Base-by-base conservation (phyloP, 2,888 invertebrate genomes). In the Crocallis elinguaria region DNA sequence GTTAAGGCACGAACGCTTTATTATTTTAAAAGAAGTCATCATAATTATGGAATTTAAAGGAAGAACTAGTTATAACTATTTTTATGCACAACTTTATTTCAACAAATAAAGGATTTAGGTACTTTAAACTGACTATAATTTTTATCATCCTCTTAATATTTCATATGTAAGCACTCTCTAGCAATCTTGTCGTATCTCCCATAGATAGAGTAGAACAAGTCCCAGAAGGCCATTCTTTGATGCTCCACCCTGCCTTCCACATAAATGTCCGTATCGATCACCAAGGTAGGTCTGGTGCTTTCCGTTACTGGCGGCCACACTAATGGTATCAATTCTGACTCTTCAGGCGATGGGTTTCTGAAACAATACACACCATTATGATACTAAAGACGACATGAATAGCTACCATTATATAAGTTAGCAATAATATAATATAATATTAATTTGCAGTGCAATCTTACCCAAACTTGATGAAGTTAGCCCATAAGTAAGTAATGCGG, bases 401-500 rank as follows among this genome's bases (percentile, higher is more conserved):
- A 8, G n/a, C 14, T 25, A 32, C 8, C 3, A 3, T 13, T 13
- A 1, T 11, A 21, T 13, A 8, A n/a, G 30, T 16, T 14, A 3
- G 9, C 6, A 32, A 16, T 12, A 13, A 7, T 11, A 25, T 4
- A n/a, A n/a, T n/a, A n/a, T 35, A 16, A 6, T 9, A 1, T n/a
- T 5, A 33, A 11, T 9, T 25, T n/a, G 7, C n/a, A 17, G 9
- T 8, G 30, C 8, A 9, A 27, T 67, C 77, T 75, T 73, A 90
- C 90, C 88, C 90, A 57, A 76, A 79, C 77, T 89, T 90, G 2
- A 90, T 76, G 45, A 90, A 90, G 62, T 90, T 89, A 0, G 83
- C 60, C 90, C 90, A 90, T 49, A 90, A 62, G 12, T 75, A 77
- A 11, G 82, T 77, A 12, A 89, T 73, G 9, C 82, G 79, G 32